Evolutionary conservation across 2,113 vertebrate species (phyloP), one percentile per base, ranked within the genome.

Genomic region (Rutilus rutilus): DNA sequence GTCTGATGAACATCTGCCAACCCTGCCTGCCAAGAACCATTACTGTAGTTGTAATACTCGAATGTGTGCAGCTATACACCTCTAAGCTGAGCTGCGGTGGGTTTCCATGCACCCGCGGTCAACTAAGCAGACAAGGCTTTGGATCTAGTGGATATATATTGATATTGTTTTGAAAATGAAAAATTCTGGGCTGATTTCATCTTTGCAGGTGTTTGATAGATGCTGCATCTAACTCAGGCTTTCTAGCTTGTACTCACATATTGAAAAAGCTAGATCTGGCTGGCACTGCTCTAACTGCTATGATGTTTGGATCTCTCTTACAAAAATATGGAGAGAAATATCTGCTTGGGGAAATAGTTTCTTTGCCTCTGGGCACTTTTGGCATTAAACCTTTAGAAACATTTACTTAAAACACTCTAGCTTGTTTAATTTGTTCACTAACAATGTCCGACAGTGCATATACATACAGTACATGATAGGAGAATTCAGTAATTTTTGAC

Each of bases 1-100:
- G 42, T 52, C 42, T 52, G 62, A 69, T 67, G 81, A 83, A 54
- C 81, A 83, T 83, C 65, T 83, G 81, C 17, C 81, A 83, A 10
- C 11, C 7, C 65, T 54, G 65, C 11, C 50, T 57, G 81, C 81
- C 81, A 73, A 73, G 50, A 71, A 9, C 21, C 81, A 71, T 83
- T 73, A 76, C 5, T 52, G 25, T 52, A 73, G 27, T 83, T 45
- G 73, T 50, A 54, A 83, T 27, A 71, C 7, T 21, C 2, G 0
- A 25, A n/a, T 39, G 12, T 57, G 6, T 36, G 19, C 42, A 52
- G 79, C 19, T 47, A 69, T 67, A 69, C 10, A 82, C 19, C 45
- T 52, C 25, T 7, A 23, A 69, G 15, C 25, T 54, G 25, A 52
- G 75, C 45, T n/a, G 21, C 71, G 25, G 25, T 54, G 14, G 25